Conservation (phyloP, 2,113 vertebrate species). For the Gadus macrocephalus region DNA sequence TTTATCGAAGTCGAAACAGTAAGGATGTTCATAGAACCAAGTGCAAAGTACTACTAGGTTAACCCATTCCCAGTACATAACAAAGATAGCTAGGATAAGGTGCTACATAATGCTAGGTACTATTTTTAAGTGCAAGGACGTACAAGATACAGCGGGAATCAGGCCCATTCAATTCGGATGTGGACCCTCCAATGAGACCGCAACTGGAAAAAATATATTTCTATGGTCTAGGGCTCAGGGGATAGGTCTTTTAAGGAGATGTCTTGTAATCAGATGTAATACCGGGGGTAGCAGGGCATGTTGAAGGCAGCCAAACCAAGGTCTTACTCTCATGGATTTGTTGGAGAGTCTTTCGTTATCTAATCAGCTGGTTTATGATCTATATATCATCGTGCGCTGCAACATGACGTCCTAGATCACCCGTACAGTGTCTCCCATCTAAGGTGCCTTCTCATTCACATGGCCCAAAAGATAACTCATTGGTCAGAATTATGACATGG, state of each 20-base stretch:
- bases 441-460: too few species aligned
- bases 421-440: conserved; percentile 14
- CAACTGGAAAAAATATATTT: not conserved
- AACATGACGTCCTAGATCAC: conserved; percentile 30
- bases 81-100: too few species aligned
- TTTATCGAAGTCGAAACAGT: too few species aligned
- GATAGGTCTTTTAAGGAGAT: conserved; percentile 5
- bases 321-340: conserved; percentile 4
- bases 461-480: conserved; percentile 37
- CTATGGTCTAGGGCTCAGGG: not conserved
- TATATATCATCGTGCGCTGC: conserved; percentile 1
- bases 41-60: too few species aligned
- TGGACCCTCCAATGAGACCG: conserved; percentile 12
- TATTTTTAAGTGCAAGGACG: too few species aligned
- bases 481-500: conserved; percentile 50
- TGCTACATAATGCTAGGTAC: too few species aligned
- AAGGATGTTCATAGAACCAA: too few species aligned
- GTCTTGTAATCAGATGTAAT: not conserved
- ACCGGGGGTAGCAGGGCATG: not conserved
- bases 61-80: too few species aligned
- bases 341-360: not conserved
- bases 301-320: not conserved
- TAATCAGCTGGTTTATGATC: conserved; percentile 12
- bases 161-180: conserved; percentile 1
- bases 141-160: not conserved